Conservation (phyloP, 2,113 vertebrate genomes). For the Rhegmatorhina hoffmannsi region DNA sequence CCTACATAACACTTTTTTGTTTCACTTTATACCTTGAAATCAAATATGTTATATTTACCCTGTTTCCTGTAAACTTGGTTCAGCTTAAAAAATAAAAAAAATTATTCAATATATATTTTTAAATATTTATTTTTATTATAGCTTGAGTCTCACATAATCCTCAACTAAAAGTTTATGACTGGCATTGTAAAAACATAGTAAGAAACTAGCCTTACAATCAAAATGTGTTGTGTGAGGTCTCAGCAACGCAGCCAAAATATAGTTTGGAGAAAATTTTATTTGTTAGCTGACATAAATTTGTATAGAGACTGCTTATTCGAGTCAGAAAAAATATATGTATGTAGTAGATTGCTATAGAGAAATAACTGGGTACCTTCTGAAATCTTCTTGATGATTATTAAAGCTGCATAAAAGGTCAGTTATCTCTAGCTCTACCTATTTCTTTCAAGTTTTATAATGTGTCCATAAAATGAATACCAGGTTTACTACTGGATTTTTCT, state of each 20-base stretch:
- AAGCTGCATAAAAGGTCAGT: not conserved
- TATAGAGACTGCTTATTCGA: not conserved
- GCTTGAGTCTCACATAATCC: not conserved
- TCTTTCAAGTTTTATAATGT: not conserved
- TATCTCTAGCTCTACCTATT: not conserved
- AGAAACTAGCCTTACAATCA: not conserved
- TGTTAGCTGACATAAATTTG: not conserved
- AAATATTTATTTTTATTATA: not conserved
- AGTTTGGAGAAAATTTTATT: not conserved
- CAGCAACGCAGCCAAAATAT: not conserved
- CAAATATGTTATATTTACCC: not conserved
- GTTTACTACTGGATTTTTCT: not conserved
- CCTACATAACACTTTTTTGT: no score
- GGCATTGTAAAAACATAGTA: not conserved
- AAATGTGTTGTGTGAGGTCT: fast-evolving
- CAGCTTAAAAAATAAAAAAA: not conserved
- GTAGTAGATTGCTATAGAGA: not conserved
- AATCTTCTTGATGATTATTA: not conserved
- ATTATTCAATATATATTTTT: not conserved
- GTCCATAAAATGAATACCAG: not conserved
- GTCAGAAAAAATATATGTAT: not conserved
- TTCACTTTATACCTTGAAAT: not conserved
- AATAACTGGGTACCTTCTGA: not conserved
- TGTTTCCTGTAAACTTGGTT: not conserved
- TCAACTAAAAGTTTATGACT: not conserved